A percentile compares a stretch with the other conserved stretches of the same genome.
phyloP scores from a whole-genome alignment of 1,140 invertebrate species.

The Stenopsyche tienmushanensis region DNA sequence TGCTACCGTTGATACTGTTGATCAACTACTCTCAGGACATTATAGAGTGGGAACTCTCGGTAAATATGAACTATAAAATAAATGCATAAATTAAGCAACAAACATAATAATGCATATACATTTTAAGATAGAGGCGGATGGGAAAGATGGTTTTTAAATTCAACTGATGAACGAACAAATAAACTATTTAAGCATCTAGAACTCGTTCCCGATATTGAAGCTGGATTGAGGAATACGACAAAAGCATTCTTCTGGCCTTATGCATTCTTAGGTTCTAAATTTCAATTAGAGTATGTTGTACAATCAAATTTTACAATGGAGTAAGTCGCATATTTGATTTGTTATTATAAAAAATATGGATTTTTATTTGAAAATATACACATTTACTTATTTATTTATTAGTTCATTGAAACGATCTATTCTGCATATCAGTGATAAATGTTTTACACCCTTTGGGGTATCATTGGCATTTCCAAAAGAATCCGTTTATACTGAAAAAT shows the following conservation, averaged over 20 bases:
- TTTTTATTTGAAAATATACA: neutral
- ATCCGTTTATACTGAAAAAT: slow-evolving; percentile 60
- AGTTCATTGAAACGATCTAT: slow-evolving; percentile 60
- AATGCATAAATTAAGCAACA: slow-evolving; percentile 6
- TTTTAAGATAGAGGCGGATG: slow-evolving; percentile 66
- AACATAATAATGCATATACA: neutral
- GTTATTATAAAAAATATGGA: slow-evolving; percentile 7
- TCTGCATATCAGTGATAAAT: slow-evolving; percentile 69
- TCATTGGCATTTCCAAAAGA: slow-evolving; percentile 61
- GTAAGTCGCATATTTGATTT: slow-evolving; percentile 46
- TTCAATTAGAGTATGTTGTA: slow-evolving; percentile 67
- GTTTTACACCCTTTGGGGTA: slow-evolving; percentile 68
- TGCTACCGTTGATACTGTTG: slow-evolving; percentile 64
- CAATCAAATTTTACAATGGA: slow-evolving; percentile 65
- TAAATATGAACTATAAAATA: slow-evolving; percentile 46
- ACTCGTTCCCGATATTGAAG: slow-evolving; percentile 61
- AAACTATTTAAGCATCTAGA: slow-evolving; percentile 65
- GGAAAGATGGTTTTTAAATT: slow-evolving; percentile 67
- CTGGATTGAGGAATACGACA: slow-evolving; percentile 68
- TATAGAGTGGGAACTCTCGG: slow-evolving; percentile 64
- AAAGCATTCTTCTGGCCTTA: slow-evolving; percentile 71
- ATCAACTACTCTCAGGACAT: slow-evolving; percentile 60
- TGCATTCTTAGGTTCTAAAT: slow-evolving; percentile 68
- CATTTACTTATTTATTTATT: neutral
- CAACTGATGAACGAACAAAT: slow-evolving; percentile 58